phyloP scores from a whole-genome alignment of 1,140 invertebrate genomes.

The Armadillidium nasatum region DNA sequence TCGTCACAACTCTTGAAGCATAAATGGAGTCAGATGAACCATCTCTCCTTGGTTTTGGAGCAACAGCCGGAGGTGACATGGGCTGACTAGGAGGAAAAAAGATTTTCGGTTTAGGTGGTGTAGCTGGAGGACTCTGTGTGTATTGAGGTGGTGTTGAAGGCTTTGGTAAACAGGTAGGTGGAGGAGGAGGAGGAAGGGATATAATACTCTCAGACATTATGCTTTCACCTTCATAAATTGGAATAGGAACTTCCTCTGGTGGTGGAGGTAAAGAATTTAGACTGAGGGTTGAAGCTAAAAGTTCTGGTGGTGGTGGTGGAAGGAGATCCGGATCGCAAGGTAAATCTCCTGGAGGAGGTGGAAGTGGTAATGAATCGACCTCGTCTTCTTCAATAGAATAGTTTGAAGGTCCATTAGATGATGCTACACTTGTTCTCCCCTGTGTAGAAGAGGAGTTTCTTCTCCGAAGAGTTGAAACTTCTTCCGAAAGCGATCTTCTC shows the following conservation, averaged over 20 bases:
- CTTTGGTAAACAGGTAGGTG: conserved; percentile 36
- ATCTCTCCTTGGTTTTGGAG: conserved; percentile 40
- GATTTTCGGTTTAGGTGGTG: conserved; percentile 40
- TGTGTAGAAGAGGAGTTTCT: conserved; percentile 43
- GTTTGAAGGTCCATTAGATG: conserved; percentile 7
- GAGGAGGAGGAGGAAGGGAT: conserved; percentile 47
- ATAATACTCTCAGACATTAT: conserved; percentile 46
- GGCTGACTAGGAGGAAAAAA: conserved; percentile 29
- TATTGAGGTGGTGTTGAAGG: conserved; percentile 37
- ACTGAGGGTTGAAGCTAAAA: conserved; percentile 46
- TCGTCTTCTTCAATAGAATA: conserved; percentile 30
- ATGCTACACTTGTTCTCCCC: conserved; percentile 12
- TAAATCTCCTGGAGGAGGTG: conserved; percentile 47
- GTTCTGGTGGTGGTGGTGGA: conserved; percentile 50
- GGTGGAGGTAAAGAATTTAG: conserved; percentile 50
- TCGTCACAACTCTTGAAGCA: conserved; percentile 5
- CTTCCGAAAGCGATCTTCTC: conserved; percentile 48
- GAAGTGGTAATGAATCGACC: conserved; percentile 47
- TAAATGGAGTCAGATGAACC: conserved; percentile 28
- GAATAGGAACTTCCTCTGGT: conserved; percentile 45
- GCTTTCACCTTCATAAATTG: conserved; percentile 44
- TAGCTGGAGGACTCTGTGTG: conserved; percentile 37
- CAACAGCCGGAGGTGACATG: conserved; percentile 40
- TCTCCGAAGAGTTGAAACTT: conserved; percentile 53
- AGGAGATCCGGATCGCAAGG: conserved; percentile 48